Conservation (phyloP, 2,888 invertebrate species). For the Idaea dimidiata region DNA sequence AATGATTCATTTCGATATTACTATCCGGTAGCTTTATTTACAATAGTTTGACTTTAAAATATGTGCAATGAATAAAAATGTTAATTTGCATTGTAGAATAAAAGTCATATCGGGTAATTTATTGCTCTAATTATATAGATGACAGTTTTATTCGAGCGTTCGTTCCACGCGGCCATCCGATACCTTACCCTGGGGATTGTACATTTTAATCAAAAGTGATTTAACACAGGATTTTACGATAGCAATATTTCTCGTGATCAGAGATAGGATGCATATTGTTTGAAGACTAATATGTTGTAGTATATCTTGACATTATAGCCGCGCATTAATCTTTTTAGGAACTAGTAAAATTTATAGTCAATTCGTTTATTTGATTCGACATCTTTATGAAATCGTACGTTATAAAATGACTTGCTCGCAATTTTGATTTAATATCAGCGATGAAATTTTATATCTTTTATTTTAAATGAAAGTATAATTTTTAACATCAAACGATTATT, state of each 20-base stretch:
- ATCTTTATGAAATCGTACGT: not conserved
- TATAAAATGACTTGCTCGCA: no score
- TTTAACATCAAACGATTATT: no score
- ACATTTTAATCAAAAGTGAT: slow-evolving; percentile 26
- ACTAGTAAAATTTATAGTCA: slow-evolving; percentile 46
- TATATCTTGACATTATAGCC: slow-evolving; percentile 49
- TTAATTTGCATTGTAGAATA: slow-evolving; percentile 8
- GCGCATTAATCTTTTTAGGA: slow-evolving; percentile 48
- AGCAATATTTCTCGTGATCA: not conserved
- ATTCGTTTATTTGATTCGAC: slow-evolving; percentile 11
- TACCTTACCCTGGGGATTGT: slow-evolving; percentile 19
- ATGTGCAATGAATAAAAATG: slow-evolving; percentile 2
- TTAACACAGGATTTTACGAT: slow-evolving; percentile 11
- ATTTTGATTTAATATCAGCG: no score
- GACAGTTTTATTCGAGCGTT: slow-evolving; percentile 30
- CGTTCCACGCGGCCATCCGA: slow-evolving; percentile 18
- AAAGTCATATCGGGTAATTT: slow-evolving; percentile 23
- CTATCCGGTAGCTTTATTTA: not conserved
- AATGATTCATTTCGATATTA: slow-evolving; percentile 2
- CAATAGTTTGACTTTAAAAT: not conserved
- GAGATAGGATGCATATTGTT: slow-evolving; percentile 34
- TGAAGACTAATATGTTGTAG: slow-evolving; percentile 12
- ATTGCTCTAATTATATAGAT: slow-evolving; percentile 23
- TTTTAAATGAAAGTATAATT: no score
- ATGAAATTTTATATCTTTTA: no score